Evolutionary conservation across 1,140 invertebrate species (phyloP).

Genomic region (Drosophila repletoides): DNA sequence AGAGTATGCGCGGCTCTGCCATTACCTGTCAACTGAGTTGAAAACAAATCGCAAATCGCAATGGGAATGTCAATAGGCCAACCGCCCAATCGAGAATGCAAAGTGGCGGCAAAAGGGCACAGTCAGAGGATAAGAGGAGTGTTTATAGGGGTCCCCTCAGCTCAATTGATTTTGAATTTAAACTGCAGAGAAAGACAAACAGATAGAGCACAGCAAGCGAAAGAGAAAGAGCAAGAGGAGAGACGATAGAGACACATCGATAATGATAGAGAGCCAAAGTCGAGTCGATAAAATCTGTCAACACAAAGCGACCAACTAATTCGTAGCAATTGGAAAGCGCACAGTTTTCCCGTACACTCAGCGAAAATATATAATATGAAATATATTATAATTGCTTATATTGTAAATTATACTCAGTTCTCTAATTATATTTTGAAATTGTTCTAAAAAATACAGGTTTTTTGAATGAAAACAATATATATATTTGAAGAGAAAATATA

Average conservation of each 20-base stretch:
- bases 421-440: no score
- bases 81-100: constrained; percentile 71
- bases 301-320: constrained; percentile 26
- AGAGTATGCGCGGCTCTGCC: constrained; percentile 32
- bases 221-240: background rate
- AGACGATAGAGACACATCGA: background rate
- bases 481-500: no score
- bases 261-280: constrained; percentile 18
- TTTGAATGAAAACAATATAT: no score
- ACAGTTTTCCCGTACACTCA: constrained; percentile 12
- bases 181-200: constrained; percentile 33
- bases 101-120: constrained; percentile 65
- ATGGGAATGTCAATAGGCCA: constrained; percentile 76
- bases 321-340: constrained; percentile 16
- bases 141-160: constrained; percentile 52
- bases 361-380: background rate
- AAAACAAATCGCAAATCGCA: constrained; percentile 79
- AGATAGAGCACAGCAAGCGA: background rate
- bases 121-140: constrained; percentile 38
- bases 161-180: constrained; percentile 66
- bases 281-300: constrained; percentile 34
- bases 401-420: no score
- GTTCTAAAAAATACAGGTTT: no score
- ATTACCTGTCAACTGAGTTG: constrained; percentile 78
- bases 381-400: no score